These are phyloP conservation scores for Trichogramma pretiosum DNA, from an alignment of 1,140 invertebrate genomes.

Conservation along the genomic window DNA sequence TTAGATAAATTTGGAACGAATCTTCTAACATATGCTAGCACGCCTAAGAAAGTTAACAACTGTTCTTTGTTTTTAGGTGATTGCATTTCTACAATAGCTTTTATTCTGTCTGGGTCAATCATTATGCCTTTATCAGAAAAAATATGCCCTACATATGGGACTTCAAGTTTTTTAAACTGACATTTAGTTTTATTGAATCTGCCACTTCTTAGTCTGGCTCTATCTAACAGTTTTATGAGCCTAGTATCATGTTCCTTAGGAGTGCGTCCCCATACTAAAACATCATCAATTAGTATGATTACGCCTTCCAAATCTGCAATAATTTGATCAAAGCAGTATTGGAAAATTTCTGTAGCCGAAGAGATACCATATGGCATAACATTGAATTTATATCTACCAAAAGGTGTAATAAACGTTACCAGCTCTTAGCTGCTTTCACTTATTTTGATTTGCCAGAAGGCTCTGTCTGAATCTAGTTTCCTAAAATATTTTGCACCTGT, in stretches of 20 bases:
- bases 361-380: conserved; percentile 21
- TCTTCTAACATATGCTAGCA: conserved; percentile 1
- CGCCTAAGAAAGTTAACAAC: neutral
- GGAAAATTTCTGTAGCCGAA: conserved; percentile 34
- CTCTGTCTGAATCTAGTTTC: conserved; percentile 39
- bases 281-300: conserved; percentile 31
- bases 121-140: conserved; percentile 1
- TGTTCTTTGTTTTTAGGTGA: neutral
- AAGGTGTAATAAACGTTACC: conserved; percentile 37
- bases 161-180: neutral
- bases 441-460: conserved; percentile 41
- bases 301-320: conserved; percentile 24
- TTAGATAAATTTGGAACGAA: conserved; percentile 4
- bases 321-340: conserved; percentile 30
- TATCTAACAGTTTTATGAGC: conserved; percentile 24
- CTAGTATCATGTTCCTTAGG: conserved; percentile 27
- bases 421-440: conserved; percentile 29
- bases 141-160: conserved; percentile 4
- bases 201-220: conserved; percentile 18
- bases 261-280: conserved; percentile 28
- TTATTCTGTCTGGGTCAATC: neutral
- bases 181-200: conserved; percentile 2
- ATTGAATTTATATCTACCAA: conserved; percentile 27
- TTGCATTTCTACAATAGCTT: conserved; percentile 3
- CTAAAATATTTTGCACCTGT: conserved; percentile 36